These are phyloP conservation scores for Accipiter virgatus DNA, from an alignment of 2,113 vertebrate species.

Conservation along the genomic window DNA sequence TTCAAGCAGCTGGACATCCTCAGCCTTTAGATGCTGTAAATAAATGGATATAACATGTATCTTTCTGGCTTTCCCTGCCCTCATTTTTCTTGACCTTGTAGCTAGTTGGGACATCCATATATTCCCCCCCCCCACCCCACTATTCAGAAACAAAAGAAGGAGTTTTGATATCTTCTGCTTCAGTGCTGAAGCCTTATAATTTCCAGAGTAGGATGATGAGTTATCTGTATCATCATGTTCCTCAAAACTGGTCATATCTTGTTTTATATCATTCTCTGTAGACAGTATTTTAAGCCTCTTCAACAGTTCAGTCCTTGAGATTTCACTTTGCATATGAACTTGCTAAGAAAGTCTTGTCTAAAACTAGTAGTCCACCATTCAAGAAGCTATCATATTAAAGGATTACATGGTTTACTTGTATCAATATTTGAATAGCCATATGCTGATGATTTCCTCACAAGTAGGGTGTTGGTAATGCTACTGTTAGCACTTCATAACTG, in stretches of 20 bases:
- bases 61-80: background rate
- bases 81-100: background rate
- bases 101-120: background rate
- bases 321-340: background rate
- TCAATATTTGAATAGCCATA: background rate
- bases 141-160: background rate
- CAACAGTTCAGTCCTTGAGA: background rate
- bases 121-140: background rate
- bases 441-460: background rate
- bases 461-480: background rate
- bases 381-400: background rate
- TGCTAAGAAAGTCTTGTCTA: background rate
- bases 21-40: background rate
- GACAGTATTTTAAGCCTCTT: background rate
- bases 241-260: background rate
- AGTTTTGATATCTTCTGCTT: background rate
- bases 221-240: background rate
- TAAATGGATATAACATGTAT: background rate
- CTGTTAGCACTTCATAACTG: background rate
- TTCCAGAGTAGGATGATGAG: background rate
- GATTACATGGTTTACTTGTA: background rate
- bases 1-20: background rate
- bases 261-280: background rate
- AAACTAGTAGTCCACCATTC: background rate
- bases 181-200: background rate